These are phyloP conservation scores for Agrotis clavis DNA, from an alignment of 2,888 invertebrate genomes.

Conservation along the genomic window DNA sequence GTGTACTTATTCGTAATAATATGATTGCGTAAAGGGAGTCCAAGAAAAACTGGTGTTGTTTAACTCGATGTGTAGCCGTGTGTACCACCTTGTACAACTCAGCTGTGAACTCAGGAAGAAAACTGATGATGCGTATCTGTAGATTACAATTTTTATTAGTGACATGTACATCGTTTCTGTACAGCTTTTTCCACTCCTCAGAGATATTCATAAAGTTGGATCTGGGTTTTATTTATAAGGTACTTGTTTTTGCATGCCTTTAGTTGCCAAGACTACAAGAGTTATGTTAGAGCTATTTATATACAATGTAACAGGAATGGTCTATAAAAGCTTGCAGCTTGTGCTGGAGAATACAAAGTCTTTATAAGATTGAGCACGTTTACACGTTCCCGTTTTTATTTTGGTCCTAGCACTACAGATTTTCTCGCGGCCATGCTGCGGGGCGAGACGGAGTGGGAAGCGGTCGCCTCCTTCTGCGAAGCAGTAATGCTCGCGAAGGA, in stretches of 20 bases:
- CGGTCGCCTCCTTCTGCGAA: too few relatives aligned
- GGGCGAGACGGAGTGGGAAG: too few relatives aligned
- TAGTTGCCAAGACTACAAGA: conserved; percentile 24
- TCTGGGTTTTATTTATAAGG: conserved; percentile 26
- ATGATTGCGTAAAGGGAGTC: conserved; percentile 2
- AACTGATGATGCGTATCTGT: not conserved
- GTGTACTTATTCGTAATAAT: not conserved
- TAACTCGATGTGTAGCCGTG: too few relatives aligned
- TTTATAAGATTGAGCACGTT: conserved; percentile 41
- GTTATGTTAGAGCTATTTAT: conserved; percentile 45
- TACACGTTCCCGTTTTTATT: conserved; percentile 23
- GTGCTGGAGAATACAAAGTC: conserved; percentile 33
- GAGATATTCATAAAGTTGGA: conserved; percentile 19
- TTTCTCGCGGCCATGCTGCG: too few relatives aligned
- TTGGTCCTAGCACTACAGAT: conserved; percentile 6
- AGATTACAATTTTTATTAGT: conserved; percentile 4
- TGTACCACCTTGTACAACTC: too few relatives aligned
- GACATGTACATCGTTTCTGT: conserved; percentile 14
- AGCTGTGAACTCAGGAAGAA: conserved; percentile 6
- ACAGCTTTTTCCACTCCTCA: conserved; percentile 7
- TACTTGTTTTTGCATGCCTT: conserved; percentile 37
- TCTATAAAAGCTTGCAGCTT: conserved; percentile 36
- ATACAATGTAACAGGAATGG: conserved; percentile 41
- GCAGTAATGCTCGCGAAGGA: too few relatives aligned
- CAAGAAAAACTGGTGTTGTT: too few relatives aligned